A percentile compares a stretch with the other conserved stretches of the same genome.
Conservation (phyloP, 2,888 invertebrate genomes). For the Ormyrus thymus region DNA sequence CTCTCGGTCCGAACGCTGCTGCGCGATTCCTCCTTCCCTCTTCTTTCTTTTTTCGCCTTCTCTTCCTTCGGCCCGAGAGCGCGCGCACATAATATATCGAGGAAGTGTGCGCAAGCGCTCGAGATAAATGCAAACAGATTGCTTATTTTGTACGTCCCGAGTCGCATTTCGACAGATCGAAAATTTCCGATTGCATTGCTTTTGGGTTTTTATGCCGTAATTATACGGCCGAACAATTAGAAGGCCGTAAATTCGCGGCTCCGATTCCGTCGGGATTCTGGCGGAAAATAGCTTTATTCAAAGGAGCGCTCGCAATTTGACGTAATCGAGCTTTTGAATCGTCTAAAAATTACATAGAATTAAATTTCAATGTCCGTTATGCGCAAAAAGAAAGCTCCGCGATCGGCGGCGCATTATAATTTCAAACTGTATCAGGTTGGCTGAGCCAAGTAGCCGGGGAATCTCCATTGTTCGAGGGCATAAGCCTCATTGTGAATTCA, state of each 20-base stretch:
- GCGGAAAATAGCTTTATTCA: no score
- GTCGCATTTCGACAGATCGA: slow-evolving; percentile 8
- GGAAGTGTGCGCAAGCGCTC: neutral
- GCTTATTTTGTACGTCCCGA: slow-evolving; percentile 18
- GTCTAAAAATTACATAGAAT: slow-evolving; percentile 9
- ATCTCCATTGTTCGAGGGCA: slow-evolving; percentile 39
- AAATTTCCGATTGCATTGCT: neutral
- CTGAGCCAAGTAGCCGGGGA: slow-evolving; percentile 30
- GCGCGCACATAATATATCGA: neutral
- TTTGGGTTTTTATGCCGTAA: no score
- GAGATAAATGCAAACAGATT: slow-evolving; percentile 27
- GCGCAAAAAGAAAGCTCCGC: slow-evolving; percentile 15
- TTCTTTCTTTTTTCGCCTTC: neutral
- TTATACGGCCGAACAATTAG: no score
- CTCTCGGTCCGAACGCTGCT: slow-evolving; percentile 33
- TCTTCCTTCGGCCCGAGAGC: neutral
- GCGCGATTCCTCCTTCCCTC: neutral
- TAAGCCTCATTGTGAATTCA: slow-evolving; percentile 39
- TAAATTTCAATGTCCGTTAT: slow-evolving; percentile 14
- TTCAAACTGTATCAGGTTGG: slow-evolving; percentile 37
- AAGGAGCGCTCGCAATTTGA: neutral
- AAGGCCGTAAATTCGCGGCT: no score
- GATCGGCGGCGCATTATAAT: slow-evolving; percentile 54
- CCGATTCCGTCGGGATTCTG: no score
- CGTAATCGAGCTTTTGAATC: slow-evolving; percentile 2